Base-by-base conservation (phyloP, 2,888 invertebrate genomes). In the Acanthoscelides obtectus region DNA sequence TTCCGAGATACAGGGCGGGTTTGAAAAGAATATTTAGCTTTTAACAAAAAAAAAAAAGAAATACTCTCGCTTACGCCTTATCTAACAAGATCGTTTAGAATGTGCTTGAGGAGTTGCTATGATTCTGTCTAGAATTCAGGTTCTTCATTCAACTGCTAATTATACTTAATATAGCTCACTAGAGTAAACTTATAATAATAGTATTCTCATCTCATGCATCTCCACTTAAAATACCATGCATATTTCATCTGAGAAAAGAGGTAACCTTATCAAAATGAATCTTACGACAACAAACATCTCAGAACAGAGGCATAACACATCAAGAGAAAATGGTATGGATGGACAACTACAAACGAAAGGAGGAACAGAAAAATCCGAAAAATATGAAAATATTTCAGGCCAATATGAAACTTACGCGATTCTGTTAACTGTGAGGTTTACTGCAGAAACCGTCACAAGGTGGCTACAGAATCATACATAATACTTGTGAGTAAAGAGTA, bases 391-490 rank as follows among this genome's bases (percentile, higher is more conserved):
- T 45, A 45, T 6, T 45, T 45, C 45, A 69, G 65, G 68, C 20
- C 20, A 22, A 73, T 45, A 45, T 45, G 45, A 45, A 88, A 94
- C 94, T 94, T 94, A 94, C 94, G 93, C 94, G 88, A 94, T 94
- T 89, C 94, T 91, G 92, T 94, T 94, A 90, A 94, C 91, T 89
- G 94, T 93, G 88, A 94, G 92, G 91, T 94, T 94, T 90, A 94
- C 94, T 88, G 94, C 92, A 86, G 94, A 94, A 88, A 94, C 93
- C 88, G 94, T 94, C 92, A 93, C 94, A 90, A 94, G 93, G 91
- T 94, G 94, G 92, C 94, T 95, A 92, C 83, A 90, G 88, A 87
- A 88, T 85, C 77, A 82, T 73, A 77, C 77, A 82, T 73, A 77
- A 66, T 66, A 66, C 1, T 66, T 66, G 6, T 66, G 5, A 66